phyloP scores from a whole-genome alignment of 1,140 invertebrate species.

The Caerostris darwini region DNA sequence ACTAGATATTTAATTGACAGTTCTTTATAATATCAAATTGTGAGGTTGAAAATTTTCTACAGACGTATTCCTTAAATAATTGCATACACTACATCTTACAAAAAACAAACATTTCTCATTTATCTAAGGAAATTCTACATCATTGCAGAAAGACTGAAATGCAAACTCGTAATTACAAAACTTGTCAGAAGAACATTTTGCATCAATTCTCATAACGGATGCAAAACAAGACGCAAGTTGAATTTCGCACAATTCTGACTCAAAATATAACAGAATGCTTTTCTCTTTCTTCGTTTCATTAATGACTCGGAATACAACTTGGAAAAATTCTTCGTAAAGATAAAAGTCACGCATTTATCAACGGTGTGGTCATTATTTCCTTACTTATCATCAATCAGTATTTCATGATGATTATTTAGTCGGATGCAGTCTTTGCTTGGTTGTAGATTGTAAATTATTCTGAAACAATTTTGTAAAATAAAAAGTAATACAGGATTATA shows the following conservation, averaged over 20 bases:
- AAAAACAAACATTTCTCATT: background rate
- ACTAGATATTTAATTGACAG: too few relatives aligned
- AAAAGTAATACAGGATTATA: background rate
- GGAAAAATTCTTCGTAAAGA: background rate
- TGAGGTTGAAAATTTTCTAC: too few relatives aligned
- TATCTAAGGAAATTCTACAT: background rate
- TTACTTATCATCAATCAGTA: background rate
- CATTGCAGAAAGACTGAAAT: background rate
- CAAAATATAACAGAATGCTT: background rate
- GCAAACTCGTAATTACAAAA: background rate
- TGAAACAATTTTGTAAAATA: background rate
- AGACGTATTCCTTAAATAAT: background rate
- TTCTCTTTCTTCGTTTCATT: slow-evolving; percentile 28
- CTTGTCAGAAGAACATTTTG: background rate
- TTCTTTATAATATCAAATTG: too few relatives aligned
- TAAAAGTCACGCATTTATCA: background rate
- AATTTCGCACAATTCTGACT: background rate
- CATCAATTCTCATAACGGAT: background rate
- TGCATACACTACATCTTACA: background rate
- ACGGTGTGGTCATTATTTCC: slow-evolving; percentile 8
- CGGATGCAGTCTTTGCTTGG: background rate
- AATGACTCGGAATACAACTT: background rate
- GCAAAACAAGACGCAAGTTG: background rate
- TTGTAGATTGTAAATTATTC: background rate
- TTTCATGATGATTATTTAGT: slow-evolving; percentile 18